A percentile compares a stretch with the other conserved stretches of the same genome.
These are phyloP conservation scores for Fragum whitleyi DNA, from an alignment of 2,888 invertebrate species.

Conservation along the genomic window DNA sequence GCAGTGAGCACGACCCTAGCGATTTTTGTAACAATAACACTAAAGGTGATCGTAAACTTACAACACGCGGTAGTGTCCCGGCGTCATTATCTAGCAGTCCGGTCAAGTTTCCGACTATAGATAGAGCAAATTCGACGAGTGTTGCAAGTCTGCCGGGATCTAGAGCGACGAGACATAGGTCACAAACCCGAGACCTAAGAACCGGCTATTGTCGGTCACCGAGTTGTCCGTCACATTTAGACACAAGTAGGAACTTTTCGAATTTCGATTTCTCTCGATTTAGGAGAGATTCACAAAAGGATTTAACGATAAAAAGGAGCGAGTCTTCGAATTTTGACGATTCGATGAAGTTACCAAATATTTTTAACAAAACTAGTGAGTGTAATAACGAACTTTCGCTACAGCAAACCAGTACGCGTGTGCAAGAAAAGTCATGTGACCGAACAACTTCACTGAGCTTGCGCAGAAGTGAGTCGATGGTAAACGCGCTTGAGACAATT, in stretches of 20 bases:
- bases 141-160: constrained; percentile 60
- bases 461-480: constrained; percentile 57
- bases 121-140: constrained; percentile 62
- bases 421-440: constrained; percentile 33
- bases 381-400: constrained; percentile 36
- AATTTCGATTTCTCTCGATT: constrained; percentile 37
- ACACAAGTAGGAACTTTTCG: constrained; percentile 46
- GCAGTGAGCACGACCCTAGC: constrained; percentile 48
- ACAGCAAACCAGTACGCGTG: constrained; percentile 21
- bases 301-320: constrained; percentile 1
- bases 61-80: constrained; percentile 57
- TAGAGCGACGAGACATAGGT: constrained; percentile 44
- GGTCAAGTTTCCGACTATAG: constrained; percentile 62
- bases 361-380: constrained; percentile 50
- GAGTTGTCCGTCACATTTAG: constrained; percentile 67
- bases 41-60: constrained; percentile 30
- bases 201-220: constrained; percentile 65
- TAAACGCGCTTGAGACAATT: constrained; percentile 29
- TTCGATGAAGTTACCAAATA: constrained; percentile 45
- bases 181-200: constrained; percentile 47
- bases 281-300: constrained; percentile 16
- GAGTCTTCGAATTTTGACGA: constrained; percentile 30
- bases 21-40: constrained; percentile 42
- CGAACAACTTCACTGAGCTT: constrained; percentile 36
- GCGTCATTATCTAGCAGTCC: constrained; percentile 54